Evolutionary conservation across 92 coral and sea anemone genomes (phyloP), one percentile per base, ranked within the genome.

Genomic region (Plumapathes pennacea): DNA sequence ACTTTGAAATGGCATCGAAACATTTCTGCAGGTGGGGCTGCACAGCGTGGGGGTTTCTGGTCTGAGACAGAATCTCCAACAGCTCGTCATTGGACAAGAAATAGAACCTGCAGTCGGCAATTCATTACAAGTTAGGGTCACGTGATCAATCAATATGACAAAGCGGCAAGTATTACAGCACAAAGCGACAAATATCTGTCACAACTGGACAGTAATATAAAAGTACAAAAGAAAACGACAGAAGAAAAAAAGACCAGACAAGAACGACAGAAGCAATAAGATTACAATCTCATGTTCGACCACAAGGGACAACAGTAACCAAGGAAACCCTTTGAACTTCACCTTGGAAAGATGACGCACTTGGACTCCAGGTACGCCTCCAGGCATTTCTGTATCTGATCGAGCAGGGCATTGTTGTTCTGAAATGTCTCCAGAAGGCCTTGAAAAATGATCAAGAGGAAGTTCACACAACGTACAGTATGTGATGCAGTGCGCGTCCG

Each of bases 1-100:
- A 92, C 98, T 89, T 92, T 14, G 98, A 63, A 59, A 92, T 92
- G 5, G 98, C 98, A 55, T 92, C 98, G 62, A 92, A 92, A 62
- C 98, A 92, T 57, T 92, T 92, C 80, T 92, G 98, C n/a, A 92
- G 74, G 50, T 92, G 98, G 10, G 98, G 98, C 14, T 92, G 98
- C 15, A 92, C 98, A 1, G 98, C 98, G 22, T 92, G 98, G 11
- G 98, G 98, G 36, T 92, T 92, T 30, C 98, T 92, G 22, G 98
- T 92, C 69, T 92, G 98, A 11, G 98, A 92, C 33, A 92, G 74
- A 38, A 92, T 92, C 59, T 92, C 98, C 74, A 92, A 65, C 22
- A 92, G 61, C 36, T 92, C 98, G 39, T 92, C 98, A 64, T 92
- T 92, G 34, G 98, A 92, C 51, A 92, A 59, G 73, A 92, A 92